These are phyloP conservation scores for Cossypha polioptera DNA, from an alignment of 2,797 vertebrate species.

Conservation along the genomic window DNA sequence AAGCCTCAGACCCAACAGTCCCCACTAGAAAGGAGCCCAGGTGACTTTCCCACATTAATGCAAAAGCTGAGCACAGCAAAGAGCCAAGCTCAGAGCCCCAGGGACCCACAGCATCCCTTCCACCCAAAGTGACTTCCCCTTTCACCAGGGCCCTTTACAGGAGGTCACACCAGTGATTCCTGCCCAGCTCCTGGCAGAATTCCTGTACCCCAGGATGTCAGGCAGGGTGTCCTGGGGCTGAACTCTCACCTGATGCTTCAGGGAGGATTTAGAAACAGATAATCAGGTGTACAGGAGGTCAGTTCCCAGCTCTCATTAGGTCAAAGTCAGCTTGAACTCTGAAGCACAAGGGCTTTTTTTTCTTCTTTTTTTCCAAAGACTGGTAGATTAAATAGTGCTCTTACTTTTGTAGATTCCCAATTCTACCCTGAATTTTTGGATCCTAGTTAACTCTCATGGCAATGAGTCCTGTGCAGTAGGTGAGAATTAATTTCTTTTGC, in stretches of 20 bases:
- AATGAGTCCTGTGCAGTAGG: neutral
- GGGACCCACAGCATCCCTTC: neutral
- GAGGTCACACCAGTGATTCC: neutral
- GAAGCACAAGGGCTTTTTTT: rapidly evolving
- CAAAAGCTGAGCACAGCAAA: neutral
- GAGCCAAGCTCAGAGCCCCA: neutral
- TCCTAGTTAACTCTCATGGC: neutral
- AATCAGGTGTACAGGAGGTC: neutral
- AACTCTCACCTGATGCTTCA: neutral
- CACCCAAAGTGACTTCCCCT: neutral
- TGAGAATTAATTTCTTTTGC: neutral
- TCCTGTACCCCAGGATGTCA: neutral
- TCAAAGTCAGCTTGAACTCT: neutral
- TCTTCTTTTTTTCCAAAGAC: neutral
- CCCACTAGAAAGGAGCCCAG: neutral
- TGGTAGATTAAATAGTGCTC: neutral
- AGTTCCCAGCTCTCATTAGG: neutral
- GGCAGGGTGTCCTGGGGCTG: neutral
- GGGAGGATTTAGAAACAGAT: neutral
- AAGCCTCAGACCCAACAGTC: neutral
- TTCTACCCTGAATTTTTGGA: neutral
- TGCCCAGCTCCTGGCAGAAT: neutral
- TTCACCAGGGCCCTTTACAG: neutral
- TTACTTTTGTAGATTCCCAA: neutral
- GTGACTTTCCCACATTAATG: neutral